These are phyloP conservation scores for Encarsia formosa DNA, from an alignment of 2,888 invertebrate genomes.

Conservation along the genomic window DNA sequence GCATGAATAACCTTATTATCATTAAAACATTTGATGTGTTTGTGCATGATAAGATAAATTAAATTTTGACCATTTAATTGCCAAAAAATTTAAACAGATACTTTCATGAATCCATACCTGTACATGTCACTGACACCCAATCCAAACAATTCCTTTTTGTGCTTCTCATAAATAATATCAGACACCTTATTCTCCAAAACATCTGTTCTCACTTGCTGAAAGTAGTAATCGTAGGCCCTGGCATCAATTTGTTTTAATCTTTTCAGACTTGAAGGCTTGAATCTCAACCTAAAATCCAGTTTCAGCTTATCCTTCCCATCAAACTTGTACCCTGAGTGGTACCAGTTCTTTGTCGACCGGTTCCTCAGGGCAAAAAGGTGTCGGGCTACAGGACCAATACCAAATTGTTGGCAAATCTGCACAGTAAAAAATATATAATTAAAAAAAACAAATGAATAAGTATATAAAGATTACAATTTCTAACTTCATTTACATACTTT, in stretches of 20 bases:
- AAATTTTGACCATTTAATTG: neutral
- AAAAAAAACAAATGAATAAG: no score
- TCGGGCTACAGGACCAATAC: slow-evolving; percentile 72
- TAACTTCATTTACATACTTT: no score
- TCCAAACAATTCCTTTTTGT: slow-evolving; percentile 74
- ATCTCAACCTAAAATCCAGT: slow-evolving; percentile 76
- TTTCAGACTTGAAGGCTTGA: slow-evolving; percentile 65
- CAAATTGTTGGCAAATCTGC: slow-evolving; percentile 65
- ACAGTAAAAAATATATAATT: slow-evolving; percentile 12
- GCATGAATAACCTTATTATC: no score
- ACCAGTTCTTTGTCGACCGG: slow-evolving; percentile 64
- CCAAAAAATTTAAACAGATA: neutral
- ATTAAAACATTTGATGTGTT: neutral
- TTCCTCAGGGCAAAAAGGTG: slow-evolving; percentile 74
- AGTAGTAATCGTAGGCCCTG: slow-evolving; percentile 79
- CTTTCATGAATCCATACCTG: slow-evolving; percentile 37
- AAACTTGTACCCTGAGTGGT: slow-evolving; percentile 62
- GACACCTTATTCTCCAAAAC: slow-evolving; percentile 74
- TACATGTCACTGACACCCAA: slow-evolving; percentile 85
- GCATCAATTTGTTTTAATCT: slow-evolving; percentile 66
- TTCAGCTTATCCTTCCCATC: slow-evolving; percentile 53
- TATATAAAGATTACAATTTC: neutral
- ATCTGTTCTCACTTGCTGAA: slow-evolving; percentile 79
- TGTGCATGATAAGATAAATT: neutral
- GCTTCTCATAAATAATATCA: slow-evolving; percentile 74